Evolutionary conservation across 2,888 invertebrate genomes (phyloP).

Genomic region (Chirona hameri): DNA sequence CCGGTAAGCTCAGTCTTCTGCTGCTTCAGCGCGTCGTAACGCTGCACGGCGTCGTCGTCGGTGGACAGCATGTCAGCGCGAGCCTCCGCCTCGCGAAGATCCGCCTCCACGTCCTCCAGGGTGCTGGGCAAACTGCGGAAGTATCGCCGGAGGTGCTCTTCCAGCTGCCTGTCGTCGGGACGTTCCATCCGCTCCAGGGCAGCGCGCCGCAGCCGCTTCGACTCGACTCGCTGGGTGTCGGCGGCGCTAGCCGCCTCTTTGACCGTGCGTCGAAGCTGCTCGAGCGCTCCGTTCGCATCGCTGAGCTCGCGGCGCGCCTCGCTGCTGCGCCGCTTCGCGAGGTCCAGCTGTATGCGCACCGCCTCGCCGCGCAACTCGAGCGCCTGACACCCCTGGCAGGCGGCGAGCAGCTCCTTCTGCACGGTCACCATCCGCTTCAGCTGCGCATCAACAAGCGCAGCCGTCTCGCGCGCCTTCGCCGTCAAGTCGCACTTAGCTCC

Average conservation of each 20-base stretch:
- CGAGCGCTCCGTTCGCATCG: background rate
- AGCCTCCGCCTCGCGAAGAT: background rate
- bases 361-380: background rate
- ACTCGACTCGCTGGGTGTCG: background rate
- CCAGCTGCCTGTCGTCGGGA: background rate
- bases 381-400: background rate
- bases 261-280: background rate
- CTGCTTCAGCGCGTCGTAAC: background rate
- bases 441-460: background rate
- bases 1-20: background rate
- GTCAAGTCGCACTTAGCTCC: background rate
- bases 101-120: background rate
- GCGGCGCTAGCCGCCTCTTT: background rate
- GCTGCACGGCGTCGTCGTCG: background rate
- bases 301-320: background rate
- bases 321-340: background rate
- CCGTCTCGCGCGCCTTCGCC: background rate
- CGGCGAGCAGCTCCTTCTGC: background rate
- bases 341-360: background rate
- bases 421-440: background rate
- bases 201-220: background rate
- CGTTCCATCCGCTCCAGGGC: background rate
- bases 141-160: background rate
- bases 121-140: background rate
- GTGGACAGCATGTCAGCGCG: background rate